These are phyloP conservation scores for Erithacus rubecula DNA, from an alignment of 2,797 vertebrate genomes.

Conservation along the genomic window DNA sequence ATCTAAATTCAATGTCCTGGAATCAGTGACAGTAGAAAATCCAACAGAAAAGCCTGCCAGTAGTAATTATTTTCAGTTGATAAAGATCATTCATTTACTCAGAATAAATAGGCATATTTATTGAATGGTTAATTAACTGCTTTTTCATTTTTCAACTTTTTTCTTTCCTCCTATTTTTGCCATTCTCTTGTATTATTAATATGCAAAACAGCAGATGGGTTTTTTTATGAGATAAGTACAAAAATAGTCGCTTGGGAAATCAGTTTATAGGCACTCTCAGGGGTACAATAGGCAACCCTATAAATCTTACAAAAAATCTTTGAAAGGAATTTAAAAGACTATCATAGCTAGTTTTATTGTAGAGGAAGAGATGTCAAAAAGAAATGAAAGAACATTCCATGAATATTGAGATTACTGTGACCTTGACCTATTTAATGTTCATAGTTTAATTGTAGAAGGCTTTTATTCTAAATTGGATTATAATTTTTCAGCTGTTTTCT, in stretches of 20 bases:
- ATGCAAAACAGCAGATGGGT: neutral
- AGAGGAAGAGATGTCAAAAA: neutral
- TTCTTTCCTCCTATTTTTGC: constrained; percentile 9
- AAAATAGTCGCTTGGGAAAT: neutral
- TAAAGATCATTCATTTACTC: constrained; percentile 28
- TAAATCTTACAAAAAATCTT: neutral
- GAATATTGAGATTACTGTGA: neutral
- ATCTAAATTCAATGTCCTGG: neutral
- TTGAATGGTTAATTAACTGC: neutral
- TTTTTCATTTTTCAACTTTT: constrained; percentile 10
- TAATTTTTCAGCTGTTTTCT: neutral
- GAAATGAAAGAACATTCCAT: neutral
- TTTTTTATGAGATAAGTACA: neutral
- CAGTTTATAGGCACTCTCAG: neutral
- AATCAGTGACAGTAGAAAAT: neutral
- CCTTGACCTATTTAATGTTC: neutral
- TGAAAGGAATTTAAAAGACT: neutral
- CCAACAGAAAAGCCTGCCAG: neutral
- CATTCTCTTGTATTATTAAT: neutral
- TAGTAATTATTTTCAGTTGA: constrained; percentile 9
- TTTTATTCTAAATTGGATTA: neutral
- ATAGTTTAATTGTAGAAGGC: neutral
- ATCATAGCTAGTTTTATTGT: neutral
- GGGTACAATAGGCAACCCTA: neutral
- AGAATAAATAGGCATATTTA: constrained; percentile 30